Conservation (phyloP, 2,888 invertebrate species). For the Eupithecia inturbata region DNA sequence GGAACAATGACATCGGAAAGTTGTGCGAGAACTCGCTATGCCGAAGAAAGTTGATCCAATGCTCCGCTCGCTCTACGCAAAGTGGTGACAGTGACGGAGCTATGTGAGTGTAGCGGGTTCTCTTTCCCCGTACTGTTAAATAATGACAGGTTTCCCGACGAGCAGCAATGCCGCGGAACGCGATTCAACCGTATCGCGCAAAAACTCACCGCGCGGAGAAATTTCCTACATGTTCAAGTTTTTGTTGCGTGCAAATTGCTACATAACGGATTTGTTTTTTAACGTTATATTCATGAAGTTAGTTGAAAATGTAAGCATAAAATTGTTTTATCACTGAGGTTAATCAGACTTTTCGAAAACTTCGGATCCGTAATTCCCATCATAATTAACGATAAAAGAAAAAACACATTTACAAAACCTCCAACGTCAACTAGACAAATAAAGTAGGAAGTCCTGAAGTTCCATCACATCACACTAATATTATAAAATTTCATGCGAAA, state of each 20-base stretch:
- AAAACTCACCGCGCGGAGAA: slow-evolving; percentile 70
- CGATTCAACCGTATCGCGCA: slow-evolving; percentile 67
- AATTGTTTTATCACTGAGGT: neutral
- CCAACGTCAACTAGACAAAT: neutral
- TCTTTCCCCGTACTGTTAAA: slow-evolving; percentile 52
- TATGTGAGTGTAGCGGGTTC: slow-evolving; percentile 41
- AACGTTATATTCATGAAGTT: slow-evolving; percentile 35
- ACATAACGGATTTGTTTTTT: slow-evolving; percentile 67
- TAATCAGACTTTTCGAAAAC: neutral
- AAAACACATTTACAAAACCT: no score
- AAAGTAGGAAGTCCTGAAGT: neutral
- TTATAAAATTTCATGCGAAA: no score
- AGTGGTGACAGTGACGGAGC: slow-evolving; percentile 32
- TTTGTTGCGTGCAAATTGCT: slow-evolving; percentile 69
- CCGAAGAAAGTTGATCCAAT: slow-evolving; percentile 67
- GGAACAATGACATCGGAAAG: slow-evolving; percentile 76
- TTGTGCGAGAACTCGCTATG: slow-evolving; percentile 66
- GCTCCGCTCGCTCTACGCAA: slow-evolving; percentile 36
- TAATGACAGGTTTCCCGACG: slow-evolving; percentile 59
- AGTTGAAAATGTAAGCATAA: slow-evolving; percentile 34
- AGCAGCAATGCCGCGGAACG: slow-evolving; percentile 64
- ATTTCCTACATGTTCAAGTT: slow-evolving; percentile 67
- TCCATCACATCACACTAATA: no score
- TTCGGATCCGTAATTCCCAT: neutral
- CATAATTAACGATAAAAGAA: neutral